Conservation (phyloP, 1,140 invertebrate genomes). For the Popillia japonica region DNA sequence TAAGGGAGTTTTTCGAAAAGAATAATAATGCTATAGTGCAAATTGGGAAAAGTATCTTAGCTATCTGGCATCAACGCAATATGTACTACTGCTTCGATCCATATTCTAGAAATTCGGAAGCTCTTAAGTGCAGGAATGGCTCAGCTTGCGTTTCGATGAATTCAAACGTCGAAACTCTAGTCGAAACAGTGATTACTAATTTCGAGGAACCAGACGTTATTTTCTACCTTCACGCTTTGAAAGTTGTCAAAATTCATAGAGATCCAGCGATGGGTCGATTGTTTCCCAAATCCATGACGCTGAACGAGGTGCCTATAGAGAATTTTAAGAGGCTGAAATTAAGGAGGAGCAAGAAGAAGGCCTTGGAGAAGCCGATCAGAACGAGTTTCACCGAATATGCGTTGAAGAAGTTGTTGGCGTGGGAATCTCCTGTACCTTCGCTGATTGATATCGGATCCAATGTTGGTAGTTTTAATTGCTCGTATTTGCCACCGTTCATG, state of each 20-base stretch:
- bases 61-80: conserved; percentile 64
- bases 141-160: conserved; percentile 64
- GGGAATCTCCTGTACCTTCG: conserved; percentile 51
- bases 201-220: conserved; percentile 63
- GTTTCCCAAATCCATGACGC: conserved; percentile 51
- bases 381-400: conserved; percentile 54
- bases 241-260: conserved; percentile 63
- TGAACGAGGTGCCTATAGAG: conserved; percentile 56
- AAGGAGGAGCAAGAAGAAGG: conserved; percentile 52
- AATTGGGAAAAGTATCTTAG: conserved; percentile 62
- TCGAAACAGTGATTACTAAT: conserved; percentile 60
- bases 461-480: conserved; percentile 63
- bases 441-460: conserved; percentile 63
- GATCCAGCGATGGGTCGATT: conserved; percentile 60
- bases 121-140: conserved; percentile 56
- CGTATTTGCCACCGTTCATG: conserved; percentile 61
- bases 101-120: conserved; percentile 62
- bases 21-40: conserved; percentile 64
- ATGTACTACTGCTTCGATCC: conserved; percentile 67
- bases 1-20: conserved; percentile 61
- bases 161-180: conserved; percentile 61
- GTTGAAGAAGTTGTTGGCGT: conserved; percentile 48
- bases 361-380: conserved; percentile 52
- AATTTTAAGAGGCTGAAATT: conserved; percentile 52
- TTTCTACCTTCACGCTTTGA: conserved; percentile 65